Base-by-base conservation (phyloP, 2,113 vertebrate genomes). In the Gymnarchus niloticus region DNA sequence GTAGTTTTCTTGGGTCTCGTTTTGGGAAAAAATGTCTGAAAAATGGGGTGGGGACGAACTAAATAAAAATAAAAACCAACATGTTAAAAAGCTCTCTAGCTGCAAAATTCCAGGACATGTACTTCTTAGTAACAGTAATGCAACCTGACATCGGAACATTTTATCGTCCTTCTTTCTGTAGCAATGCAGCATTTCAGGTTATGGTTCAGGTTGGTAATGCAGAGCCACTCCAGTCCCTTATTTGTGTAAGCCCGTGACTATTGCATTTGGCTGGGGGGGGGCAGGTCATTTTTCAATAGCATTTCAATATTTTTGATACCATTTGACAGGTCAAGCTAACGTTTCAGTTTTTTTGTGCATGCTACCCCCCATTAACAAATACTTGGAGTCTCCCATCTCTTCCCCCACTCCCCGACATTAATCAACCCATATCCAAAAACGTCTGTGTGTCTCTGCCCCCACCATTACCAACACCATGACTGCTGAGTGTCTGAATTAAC, bases 401-500 rank as follows among this genome's bases (percentile, higher is more conserved):
- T 46, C 6, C 76, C 44, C 37, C 41, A 7, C 44, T n/a, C 76
- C 21, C 2, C 14, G 19, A 56, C 44, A 17, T 54, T 78, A 46
- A 78, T 33, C 33, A 51, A 78, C 37, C 19, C 51, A 25, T 48
- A 25, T n/a, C 85, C 33, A 3, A 83, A 41, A 37, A 48, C 44
- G 48, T 49, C 80, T 86, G 65, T 88, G 85, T 90, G 90, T 56
- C 94, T 91, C 86, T 93, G 54, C 90, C 89, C 89, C 90, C 89
- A 81, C 89, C 88, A 81, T 37, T 87, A 94, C 94, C 92, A 94
- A 93, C 19, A 85, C 92, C 90, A 88, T 93, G 94, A 91, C 87
- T 90, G 94, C 95, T 91, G 93, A 94, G 91, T 93, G 90, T 80
- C 91, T 93, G 17, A 94, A 95, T 91, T 94, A 94, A 92, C 91